Percentiles rank a stretch among this genome's conserved stretches.
Evolutionary conservation across 1,140 invertebrate species (phyloP).

Genomic region (Chrysomallon squamiferum): DNA sequence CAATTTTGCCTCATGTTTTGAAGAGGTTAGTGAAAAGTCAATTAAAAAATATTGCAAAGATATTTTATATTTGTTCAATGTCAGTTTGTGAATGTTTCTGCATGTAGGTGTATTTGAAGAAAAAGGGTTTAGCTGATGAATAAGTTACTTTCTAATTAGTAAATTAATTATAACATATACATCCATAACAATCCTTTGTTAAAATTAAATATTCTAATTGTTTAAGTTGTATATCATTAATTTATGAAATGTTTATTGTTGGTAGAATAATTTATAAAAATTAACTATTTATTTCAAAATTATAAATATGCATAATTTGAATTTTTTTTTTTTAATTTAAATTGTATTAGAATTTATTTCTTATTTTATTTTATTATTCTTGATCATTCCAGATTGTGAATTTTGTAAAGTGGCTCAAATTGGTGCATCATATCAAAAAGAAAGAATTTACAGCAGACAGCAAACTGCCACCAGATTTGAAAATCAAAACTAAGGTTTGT

Average conservation of each 20-base stretch:
- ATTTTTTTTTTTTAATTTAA: too few species aligned
- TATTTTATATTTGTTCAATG: not conserved
- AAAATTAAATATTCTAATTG: too few species aligned
- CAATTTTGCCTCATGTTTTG: slow-evolving; percentile 90
- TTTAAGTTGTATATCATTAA: too few species aligned
- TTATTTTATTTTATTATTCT: not conserved
- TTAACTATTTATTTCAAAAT: too few species aligned
- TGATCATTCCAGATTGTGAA: slow-evolving; percentile 68
- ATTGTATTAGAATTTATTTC: too few species aligned
- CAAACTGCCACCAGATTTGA: slow-evolving; percentile 82
- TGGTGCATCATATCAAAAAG: slow-evolving; percentile 77
- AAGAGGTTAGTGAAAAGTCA: slow-evolving; percentile 79
- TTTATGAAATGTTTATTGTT: too few species aligned
- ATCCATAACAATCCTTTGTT: too few species aligned
- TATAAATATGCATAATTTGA: too few species aligned
- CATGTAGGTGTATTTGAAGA: not conserved
- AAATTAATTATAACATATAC: too few species aligned
- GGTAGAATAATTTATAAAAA: too few species aligned
- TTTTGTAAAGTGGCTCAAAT: slow-evolving; percentile 92
- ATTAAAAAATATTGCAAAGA: not conserved
- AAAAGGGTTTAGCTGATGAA: not conserved
- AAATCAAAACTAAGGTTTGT: slow-evolving; percentile 78
- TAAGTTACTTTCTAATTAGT: slow-evolving; percentile 14
- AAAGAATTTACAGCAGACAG: slow-evolving; percentile 72
- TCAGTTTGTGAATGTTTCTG: not conserved